Conservation (phyloP, 2,113 vertebrate species). For the Mandrillus leucophaeus region DNA sequence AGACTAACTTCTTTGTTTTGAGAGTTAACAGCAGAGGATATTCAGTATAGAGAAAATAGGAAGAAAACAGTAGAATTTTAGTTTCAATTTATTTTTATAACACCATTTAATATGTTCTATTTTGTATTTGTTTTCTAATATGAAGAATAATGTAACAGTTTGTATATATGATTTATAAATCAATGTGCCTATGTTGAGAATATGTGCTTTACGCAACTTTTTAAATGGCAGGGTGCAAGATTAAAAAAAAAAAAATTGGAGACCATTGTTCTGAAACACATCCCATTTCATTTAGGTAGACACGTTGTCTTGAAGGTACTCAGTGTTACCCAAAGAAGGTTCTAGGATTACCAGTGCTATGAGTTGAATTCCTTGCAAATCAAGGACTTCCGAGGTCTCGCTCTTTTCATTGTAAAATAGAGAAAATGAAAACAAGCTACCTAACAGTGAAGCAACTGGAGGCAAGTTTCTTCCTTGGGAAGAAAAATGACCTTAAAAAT, state of each 20-base stretch:
- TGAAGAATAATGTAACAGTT: not conserved
- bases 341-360: not conserved
- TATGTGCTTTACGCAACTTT: conserved; percentile 3
- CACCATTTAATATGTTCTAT: not conserved
- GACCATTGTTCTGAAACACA: not conserved
- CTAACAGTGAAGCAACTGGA: not conserved
- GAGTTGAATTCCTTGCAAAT: not conserved
- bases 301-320: not conserved
- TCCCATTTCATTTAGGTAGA: not conserved
- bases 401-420: not conserved
- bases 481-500: not conserved
- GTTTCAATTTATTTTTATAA: conserved; percentile 9
- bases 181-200: not conserved
- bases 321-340: not conserved
- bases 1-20: not conserved
- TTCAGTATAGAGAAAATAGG: not conserved
- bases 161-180: not conserved
- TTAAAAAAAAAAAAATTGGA: not conserved
- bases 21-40: not conserved
- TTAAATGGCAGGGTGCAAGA: not conserved
- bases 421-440: conserved; percentile 35
- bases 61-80: not conserved
- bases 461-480: not conserved
- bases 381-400: not conserved
- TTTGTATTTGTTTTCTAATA: not conserved